Evolutionary conservation across 1,140 invertebrate genomes (phyloP).

Genomic region (Sitobion miscanthi): DNA sequence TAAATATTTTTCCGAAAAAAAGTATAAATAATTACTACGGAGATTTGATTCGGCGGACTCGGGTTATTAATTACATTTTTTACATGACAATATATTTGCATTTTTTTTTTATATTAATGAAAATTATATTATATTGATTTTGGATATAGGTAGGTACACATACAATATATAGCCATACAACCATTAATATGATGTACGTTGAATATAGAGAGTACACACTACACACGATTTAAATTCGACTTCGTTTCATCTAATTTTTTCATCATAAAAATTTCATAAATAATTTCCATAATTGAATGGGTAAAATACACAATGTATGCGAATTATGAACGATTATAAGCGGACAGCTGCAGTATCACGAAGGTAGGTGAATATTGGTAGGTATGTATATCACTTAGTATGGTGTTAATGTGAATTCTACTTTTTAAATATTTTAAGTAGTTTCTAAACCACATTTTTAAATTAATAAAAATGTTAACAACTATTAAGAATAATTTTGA

Average conservation of each 20-base stretch:
- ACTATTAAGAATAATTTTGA: constrained; percentile 1
- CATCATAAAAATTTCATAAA: neutral
- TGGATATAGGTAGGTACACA: neutral
- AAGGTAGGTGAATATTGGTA: neutral
- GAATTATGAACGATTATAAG: neutral
- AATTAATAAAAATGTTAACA: constrained; percentile 11
- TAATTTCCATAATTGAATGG: neutral
- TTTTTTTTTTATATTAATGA: neutral
- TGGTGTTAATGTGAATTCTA: neutral
- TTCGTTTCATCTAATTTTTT: neutral
- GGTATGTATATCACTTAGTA: neutral
- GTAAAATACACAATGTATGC: neutral
- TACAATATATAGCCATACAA: neutral
- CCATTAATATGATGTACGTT: neutral
- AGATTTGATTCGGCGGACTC: neutral
- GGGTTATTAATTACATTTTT: neutral
- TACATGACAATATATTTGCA: neutral
- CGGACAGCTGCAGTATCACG: neutral
- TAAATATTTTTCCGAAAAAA: neutral
- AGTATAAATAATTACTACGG: neutral
- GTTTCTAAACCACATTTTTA: neutral
- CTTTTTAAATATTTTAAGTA: neutral
- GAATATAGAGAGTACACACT: neutral
- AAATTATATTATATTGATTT: neutral
- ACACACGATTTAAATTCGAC: neutral